Evolutionary conservation across 2,797 vertebrate species (phyloP), one percentile per base, ranked within the genome.

Genomic region (Enteromius treurensis): DNA sequence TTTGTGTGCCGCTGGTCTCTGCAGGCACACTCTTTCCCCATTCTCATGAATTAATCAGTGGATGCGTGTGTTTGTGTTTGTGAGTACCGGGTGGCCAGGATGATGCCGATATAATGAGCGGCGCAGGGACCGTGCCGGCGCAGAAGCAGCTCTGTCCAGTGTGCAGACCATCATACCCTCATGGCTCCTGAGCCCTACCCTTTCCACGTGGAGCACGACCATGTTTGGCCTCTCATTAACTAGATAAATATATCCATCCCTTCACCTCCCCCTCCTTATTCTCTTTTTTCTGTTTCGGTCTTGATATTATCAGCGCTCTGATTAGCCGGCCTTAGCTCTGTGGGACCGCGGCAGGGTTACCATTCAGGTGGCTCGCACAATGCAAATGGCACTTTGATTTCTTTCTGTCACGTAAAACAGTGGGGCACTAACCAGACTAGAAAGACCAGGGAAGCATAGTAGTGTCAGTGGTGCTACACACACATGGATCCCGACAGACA

Each of bases 1-100:
- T 65, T 65, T 14, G 65, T 67, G 75, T 85, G 81, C 65, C 64
- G 58, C 74, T 81, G 86, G 83, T 67, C 77, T 95, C 96, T 96
- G 93, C 91, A 92, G 96, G 95, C 96, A 96, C 96, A 94, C 93
- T 93, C 92, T 94, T 92, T 95, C 92, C 88, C 92, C 94, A 95
- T 92, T 96, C 95, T 96, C 96, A 97, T 97, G 95, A 97, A 97
- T 97, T 97, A 97, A 96, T 97, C 96, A 97, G 93, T 62, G 55
- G 69, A 45, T 83, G 78, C 51, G 76, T 65, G 55, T 80, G 77
- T 86, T 74, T 80, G 79, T 82, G 71, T 80, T 70, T 81, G 94
- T 87, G 88, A 92, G 93, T 93, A 95, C 94, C 93, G 91, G 94
- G 95, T 94, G 95, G 95, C 93, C 91, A 94, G 94, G 94, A 95